These are phyloP conservation scores for sheep (Ovis aries) DNA, from an alignment of 2,113 vertebrate species.

Conservation along the genomic window DNA sequence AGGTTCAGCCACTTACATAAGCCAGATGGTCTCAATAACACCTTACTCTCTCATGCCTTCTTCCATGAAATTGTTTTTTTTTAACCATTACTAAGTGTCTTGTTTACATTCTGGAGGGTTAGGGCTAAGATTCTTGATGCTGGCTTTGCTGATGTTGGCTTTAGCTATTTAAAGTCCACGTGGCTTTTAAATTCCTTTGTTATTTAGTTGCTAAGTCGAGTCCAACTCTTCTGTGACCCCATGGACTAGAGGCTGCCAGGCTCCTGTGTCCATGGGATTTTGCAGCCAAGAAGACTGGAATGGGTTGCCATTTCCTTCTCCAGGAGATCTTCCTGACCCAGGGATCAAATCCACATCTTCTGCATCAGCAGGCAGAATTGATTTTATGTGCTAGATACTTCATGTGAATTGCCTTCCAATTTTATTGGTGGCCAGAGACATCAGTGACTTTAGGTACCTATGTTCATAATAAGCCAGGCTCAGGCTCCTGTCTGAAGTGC, in stretches of 20 bases:
- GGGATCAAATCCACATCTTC: background rate
- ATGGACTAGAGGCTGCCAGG: background rate
- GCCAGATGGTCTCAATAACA: background rate
- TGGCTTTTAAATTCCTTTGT: background rate
- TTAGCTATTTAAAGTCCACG: background rate
- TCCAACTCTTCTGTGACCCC: background rate
- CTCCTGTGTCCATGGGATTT: background rate
- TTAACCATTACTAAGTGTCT: background rate
- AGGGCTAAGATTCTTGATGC: background rate
- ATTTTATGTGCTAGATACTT: background rate
- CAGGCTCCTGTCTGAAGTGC: background rate
- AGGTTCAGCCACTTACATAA: background rate
- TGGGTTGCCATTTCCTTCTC: background rate
- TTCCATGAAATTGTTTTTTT: background rate
- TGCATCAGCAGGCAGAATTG: background rate
- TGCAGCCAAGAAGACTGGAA: background rate
- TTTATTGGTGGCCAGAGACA: background rate
- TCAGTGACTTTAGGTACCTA: background rate
- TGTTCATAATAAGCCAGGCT: background rate
- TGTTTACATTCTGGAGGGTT: background rate
- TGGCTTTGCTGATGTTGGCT: background rate
- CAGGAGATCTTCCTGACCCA: background rate
- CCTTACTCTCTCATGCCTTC: background rate
- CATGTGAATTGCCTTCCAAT: background rate
- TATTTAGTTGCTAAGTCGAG: background rate